Base-by-base conservation (phyloP, 2,888 invertebrate species). In the Caenorhabditis imperialis region DNA sequence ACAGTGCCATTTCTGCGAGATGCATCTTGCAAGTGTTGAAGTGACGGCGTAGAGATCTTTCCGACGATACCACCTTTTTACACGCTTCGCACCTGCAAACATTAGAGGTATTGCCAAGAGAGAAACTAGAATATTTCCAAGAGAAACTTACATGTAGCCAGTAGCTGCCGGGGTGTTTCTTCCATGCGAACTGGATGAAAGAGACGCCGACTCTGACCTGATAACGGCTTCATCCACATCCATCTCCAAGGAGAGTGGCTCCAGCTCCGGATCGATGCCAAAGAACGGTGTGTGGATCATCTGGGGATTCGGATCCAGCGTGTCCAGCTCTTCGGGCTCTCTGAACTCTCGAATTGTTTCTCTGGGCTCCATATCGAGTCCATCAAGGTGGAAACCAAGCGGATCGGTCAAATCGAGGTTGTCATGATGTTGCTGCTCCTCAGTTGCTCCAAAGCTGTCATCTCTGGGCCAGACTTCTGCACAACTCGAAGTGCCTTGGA, bases 31-130 rank as follows among this genome's bases (percentile, higher is more conserved):
- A 81, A 1, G 81, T 81, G 10, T 55, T 69, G 40, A 75, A 73
- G 47, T 81, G 81, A 7, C 81, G 75, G 30, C 78, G 79, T 12
- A 81, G 61, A 6, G 69, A 69, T 40, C 81, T 54, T 16, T 62
- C 54, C 12, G 81, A 81, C n/a, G 73, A 71, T 7, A 81, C 78
- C 5, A 45, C 23, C 63, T 77, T 81, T 23, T 76, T 62, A 65
- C 78, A 78, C 7, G 77, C 45, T 7, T 71, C 71, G 54, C 81
- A 81, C 18, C 76, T 80, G 69, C 27, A 74, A 65, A 50, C 30
- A 18, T 20, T 23, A 22, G 14, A 16, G 2, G 35, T 48, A 48
- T 23, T 4, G 8, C 1, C 8, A 35, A 30, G 30, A 7, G 30
- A 7, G 30, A 30, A 30, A 30, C 6, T 30, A 7, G 30, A 10